phyloP scores from a whole-genome alignment of 2,113 vertebrate genomes.

The Stomatorhinus ivindoensis region DNA sequence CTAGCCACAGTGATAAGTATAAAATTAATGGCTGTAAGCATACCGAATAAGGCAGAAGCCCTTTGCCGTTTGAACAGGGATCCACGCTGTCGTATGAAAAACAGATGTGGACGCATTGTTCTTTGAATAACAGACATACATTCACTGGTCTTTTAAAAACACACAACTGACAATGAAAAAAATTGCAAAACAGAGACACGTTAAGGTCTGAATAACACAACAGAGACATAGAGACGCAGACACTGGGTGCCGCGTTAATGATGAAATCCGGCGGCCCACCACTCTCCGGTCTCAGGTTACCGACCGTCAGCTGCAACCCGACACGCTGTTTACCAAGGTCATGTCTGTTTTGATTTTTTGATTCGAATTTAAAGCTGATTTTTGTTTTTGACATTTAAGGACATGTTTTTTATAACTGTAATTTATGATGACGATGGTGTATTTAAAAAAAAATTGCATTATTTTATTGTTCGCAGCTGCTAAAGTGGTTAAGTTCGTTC shows the following conservation, averaged over 20 bases:
- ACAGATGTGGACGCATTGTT: background rate
- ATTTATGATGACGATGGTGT: background rate
- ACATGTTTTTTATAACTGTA: background rate
- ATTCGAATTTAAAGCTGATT: background rate
- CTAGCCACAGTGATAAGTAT: background rate
- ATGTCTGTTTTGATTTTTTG: background rate
- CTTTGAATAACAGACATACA: background rate
- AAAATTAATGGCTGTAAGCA: background rate
- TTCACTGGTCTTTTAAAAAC: background rate
- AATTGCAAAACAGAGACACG: background rate
- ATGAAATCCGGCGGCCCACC: background rate
- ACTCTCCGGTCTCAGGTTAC: conserved; percentile 12
- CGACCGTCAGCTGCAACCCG: conserved; percentile 5
- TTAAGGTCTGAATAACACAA: background rate
- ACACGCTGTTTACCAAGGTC: conserved; percentile 16
- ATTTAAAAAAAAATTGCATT: background rate
- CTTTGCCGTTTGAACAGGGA: background rate
- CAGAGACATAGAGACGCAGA: background rate
- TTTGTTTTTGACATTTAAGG: background rate
- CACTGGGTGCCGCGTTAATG: background rate
- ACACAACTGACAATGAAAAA: background rate
- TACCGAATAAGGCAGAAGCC: background rate
- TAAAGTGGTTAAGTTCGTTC: background rate
- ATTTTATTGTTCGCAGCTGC: background rate
- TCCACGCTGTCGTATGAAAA: background rate